These are phyloP conservation scores for Cottoperca gobio DNA, from an alignment of 2,797 vertebrate genomes.

Conservation along the genomic window DNA sequence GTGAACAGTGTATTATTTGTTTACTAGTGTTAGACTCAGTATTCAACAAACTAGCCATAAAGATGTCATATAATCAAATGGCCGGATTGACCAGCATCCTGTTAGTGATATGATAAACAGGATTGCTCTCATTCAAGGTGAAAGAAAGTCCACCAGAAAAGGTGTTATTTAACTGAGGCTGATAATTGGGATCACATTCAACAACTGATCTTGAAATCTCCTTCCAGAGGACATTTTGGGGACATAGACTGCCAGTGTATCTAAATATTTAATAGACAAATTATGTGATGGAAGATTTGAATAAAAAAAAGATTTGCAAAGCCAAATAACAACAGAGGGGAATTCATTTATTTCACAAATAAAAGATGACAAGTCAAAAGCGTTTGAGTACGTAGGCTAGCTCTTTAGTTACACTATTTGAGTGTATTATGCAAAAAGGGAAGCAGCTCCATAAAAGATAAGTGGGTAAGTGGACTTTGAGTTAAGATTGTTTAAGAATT, in stretches of 20 bases:
- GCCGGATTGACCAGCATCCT: background rate
- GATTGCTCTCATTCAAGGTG: no score
- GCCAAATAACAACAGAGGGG: background rate
- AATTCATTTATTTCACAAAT: background rate
- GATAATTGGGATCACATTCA: background rate
- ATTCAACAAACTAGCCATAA: background rate
- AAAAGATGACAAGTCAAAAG: background rate
- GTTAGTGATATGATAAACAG: background rate
- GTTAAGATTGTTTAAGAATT: background rate
- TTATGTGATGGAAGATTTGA: background rate
- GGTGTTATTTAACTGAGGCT: no score
- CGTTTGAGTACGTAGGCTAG: background rate
- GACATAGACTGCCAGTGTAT: background rate
- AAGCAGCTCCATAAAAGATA: background rate
- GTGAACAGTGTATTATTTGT: background rate
- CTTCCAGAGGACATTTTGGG: background rate
- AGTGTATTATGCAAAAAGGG: background rate
- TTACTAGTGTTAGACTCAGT: background rate
- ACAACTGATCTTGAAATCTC: background rate
- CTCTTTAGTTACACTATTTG: background rate
- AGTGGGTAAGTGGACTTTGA: no score
- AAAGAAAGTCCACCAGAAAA: background rate
- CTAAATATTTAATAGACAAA: conserved; percentile 20
- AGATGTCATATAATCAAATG: background rate
- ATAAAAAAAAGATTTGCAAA: no score